Evolutionary conservation across 2,888 invertebrate species (phyloP), one percentile per base, ranked within the genome.

Genomic region (Noctuana brunneofusca): DNA sequence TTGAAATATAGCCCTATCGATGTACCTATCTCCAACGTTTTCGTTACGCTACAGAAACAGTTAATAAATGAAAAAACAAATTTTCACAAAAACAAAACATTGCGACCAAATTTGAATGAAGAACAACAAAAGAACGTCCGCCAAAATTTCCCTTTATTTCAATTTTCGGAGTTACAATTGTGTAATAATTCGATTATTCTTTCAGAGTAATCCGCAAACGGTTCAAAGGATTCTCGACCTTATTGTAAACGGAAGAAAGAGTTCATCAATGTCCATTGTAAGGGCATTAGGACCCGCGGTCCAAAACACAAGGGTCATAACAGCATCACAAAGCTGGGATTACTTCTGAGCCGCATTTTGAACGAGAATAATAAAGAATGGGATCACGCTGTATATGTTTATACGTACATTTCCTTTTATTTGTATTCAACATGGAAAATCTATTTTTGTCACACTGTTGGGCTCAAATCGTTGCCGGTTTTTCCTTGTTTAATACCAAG

Each of bases 301-400:
- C 14, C 48, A 3, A 24, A n/a, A 27, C 49, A 22, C 32, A 48
- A 55, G 27, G 49, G 49, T 49, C 49, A 49, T 49, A 49, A 49
- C 49, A 22, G 49, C 49, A 22, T 49, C 49, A 49, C 49, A 49
- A 49, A 24, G 24, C 18, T 4, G 46, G 46, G 46, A 46, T 46
- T 46, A 46, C 18, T 46, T 41, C 9, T 22, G 46, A 46, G 46
- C 46, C 22, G 22, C 22, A 27, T 38, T 49, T 24, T 49, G 48
- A 49, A 24, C 24, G 24, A 12, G 48, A 24, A 49, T 46, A 20
- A 46, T 20, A 46, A 46, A 46, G 14, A 41, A n/a, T 16, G 16
- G 46, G 11, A 46, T 20, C 9, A 46, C 4, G 18, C 4, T 43
- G 18, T 11, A 6, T 43, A 18, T 43, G 8, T 43, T 2, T 11